Percentiles rank a stretch among this genome's conserved stretches.
These are phyloP conservation scores for Toxotes lorentzi DNA, from an alignment of 2,797 vertebrate species.

Conservation along the genomic window DNA sequence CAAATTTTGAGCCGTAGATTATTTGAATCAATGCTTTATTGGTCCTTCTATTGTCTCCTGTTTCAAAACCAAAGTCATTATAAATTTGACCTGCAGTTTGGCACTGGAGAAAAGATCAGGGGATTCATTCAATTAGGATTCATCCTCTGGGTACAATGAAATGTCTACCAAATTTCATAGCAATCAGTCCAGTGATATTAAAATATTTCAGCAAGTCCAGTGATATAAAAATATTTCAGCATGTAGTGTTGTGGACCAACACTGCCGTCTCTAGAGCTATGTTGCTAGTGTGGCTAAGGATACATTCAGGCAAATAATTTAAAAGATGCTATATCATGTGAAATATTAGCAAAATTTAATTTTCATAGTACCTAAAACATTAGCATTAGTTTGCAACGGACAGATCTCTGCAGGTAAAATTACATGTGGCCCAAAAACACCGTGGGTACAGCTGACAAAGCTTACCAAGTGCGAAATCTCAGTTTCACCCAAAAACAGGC, in stretches of 20 bases:
- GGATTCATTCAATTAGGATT: not conserved
- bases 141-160: not conserved
- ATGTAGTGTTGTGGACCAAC: too few relatives aligned
- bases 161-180: not conserved
- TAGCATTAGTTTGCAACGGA: not conserved
- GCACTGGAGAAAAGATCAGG: not conserved
- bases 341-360: not conserved
- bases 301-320: not conserved
- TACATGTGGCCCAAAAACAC: conserved; percentile 1
- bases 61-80: too few relatives aligned
- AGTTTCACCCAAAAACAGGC: conserved; percentile 4
- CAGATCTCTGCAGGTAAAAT: not conserved
- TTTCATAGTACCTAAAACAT: not conserved
- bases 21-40: not conserved
- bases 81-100: not conserved
- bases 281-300: not conserved
- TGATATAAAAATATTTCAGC: not conserved
- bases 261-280: not conserved
- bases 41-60: not conserved
- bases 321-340: not conserved
- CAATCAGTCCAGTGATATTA: not conserved
- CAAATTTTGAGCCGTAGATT: not conserved
- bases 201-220: not conserved
- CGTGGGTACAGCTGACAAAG: not conserved
- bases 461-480: conserved; percentile 8